Percentiles rank a stretch among this genome's conserved stretches.
phyloP scores from a whole-genome alignment of 1,140 invertebrate genomes.

The Carcinoscorpius rotundicauda region DNA sequence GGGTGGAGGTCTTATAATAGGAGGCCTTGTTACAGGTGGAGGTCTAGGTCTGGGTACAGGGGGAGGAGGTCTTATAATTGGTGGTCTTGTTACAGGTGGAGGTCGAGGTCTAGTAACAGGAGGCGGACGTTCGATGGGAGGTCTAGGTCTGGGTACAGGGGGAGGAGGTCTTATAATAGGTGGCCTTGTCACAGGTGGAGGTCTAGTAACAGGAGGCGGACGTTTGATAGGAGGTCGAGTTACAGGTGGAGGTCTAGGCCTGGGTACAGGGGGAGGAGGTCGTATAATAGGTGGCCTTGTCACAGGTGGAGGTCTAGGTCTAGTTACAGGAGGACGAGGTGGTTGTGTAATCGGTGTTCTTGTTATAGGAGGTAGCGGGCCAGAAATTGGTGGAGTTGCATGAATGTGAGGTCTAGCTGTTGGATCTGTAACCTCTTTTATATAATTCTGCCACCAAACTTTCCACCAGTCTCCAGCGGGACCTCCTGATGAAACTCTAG shows the following conservation, averaged over 20 bases:
- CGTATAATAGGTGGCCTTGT: not conserved
- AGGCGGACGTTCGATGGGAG: too few relatives aligned
- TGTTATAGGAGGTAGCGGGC: slow-evolving; percentile 14
- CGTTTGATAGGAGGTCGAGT: slow-evolving; percentile 8
- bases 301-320: slow-evolving; percentile 3
- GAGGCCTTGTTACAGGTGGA: too few relatives aligned
- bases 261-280: not conserved
- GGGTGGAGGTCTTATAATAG: too few relatives aligned
- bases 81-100: not conserved
- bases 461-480: slow-evolving; percentile 20
- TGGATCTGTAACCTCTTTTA: slow-evolving; percentile 21
- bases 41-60: too few relatives aligned
- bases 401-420: slow-evolving; percentile 16
- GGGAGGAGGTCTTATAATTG: too few relatives aligned
- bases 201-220: not conserved
- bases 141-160: too few relatives aligned
- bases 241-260: slow-evolving; percentile 6
- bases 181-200: not conserved
- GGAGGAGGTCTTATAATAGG: too few relatives aligned
- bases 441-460: slow-evolving; percentile 22
- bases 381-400: slow-evolving; percentile 10
- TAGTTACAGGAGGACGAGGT: not conserved
- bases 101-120: too few relatives aligned
- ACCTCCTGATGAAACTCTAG: too few relatives aligned
- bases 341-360: slow-evolving; percentile 7